These are phyloP conservation scores for Arothron firmamentum DNA, from an alignment of 2,113 vertebrate genomes.

Conservation along the genomic window DNA sequence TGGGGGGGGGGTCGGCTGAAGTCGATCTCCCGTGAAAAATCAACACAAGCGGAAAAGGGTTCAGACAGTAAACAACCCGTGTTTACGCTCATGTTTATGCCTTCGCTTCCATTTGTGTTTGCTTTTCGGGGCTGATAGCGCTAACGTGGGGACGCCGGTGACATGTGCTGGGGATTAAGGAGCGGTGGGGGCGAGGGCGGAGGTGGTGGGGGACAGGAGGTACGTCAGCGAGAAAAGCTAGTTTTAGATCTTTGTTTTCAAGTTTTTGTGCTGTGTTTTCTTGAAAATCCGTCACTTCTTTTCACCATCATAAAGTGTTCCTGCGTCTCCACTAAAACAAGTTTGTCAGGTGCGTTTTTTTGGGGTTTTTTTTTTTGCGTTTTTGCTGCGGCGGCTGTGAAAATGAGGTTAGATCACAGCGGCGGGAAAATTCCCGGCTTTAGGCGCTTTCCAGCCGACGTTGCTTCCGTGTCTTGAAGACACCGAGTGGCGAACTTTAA, in stretches of 20 bases:
- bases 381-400: no score
- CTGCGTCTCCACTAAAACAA: no score
- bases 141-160: conserved; percentile 17
- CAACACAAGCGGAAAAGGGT: conserved; percentile 34
- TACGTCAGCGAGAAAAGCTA: not conserved
- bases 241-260: not conserved
- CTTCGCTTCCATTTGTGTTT: conserved; percentile 35
- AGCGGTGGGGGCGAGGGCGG: conserved; percentile 36
- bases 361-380: no score
- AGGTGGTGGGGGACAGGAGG: conserved; percentile 41
- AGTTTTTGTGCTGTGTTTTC: not conserved
- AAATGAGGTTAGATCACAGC: no score
- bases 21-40: conserved; percentile 43
- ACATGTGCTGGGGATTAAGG: conserved; percentile 10
- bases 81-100: conserved; percentile 46
- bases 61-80: conserved; percentile 50
- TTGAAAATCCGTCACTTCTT: not conserved
- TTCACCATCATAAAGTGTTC: no score
- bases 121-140: conserved; percentile 23
- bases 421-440: no score
- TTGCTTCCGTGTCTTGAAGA: no score
- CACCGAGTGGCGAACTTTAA: no score
- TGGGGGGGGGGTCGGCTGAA: conserved; percentile 35
- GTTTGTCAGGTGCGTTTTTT: no score
- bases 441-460: no score